Evolutionary conservation across 2,797 vertebrate species (phyloP), one percentile per base, ranked within the genome.

Genomic region (Australoheros facetus): DNA sequence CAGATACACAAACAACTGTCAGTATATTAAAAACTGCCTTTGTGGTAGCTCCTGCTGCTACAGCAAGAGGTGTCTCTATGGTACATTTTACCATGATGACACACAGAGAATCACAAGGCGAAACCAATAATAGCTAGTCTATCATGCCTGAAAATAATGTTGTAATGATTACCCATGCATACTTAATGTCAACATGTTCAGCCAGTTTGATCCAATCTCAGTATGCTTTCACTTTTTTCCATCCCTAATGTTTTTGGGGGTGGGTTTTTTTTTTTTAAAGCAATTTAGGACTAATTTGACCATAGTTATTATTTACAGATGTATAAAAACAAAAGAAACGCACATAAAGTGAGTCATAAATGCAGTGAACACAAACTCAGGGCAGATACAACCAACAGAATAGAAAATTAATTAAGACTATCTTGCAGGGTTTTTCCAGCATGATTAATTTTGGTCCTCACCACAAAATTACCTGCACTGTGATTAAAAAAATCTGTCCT

Each of bases 81-180:
- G 17, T 69, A n/a, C 64, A 51, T 30, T 69, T 51, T 28, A 26
- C 64, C 64, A 69, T 51, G 64, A 30, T 69, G 64, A 69, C 10
- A 30, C 42, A 30, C 64, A 69, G 26, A 69, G 64, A 69, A 69
- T 69, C 42, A 51, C 64, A 69, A 69, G 64, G 48, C 28, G 26
- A 69, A 69, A 69, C 64, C 42, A 69, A 51, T 69, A 69, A 69
- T 51, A 69, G 64, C 42, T 69, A 69, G 26, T 69, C 16, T 69
- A 69, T 51, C 42, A n/a, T 51, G 42, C 64, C 48, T 51, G 26
- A 26, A 51, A 51, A 69, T 69, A 69, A 30, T 51, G 26, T 26
- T 51, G 64, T 51, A 69, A 69, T 51, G 48, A 69, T 42, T 51
- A 51, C 42, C 13, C 23, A 48, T 69, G 26, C 64, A n/a, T 69